Base-by-base conservation (phyloP, 2,888 invertebrate species). In the Andrena trimmerana region DNA sequence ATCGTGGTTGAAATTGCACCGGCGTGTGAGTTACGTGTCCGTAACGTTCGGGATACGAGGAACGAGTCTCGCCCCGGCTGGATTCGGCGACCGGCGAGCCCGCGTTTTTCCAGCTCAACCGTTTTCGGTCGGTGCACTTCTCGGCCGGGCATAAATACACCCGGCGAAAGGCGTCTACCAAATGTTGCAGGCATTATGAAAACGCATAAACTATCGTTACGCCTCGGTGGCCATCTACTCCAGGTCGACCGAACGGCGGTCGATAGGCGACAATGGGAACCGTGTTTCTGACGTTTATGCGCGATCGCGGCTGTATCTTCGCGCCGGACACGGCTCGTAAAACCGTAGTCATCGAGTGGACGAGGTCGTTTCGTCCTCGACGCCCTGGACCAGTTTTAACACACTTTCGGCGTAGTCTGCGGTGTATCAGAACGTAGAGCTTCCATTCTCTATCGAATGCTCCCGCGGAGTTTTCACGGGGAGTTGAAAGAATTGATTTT, bases 151-250 rank as follows among this genome's bases (percentile, higher is more conserved):
- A 76, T 86, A 86, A 87, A 86, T 80, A 87, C 73, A n/a, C 33
- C 42, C 5, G 27, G 70, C 24, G 80, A 52, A 73, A 81, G 76
- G 29, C 81, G 84, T 70, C 60, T 65, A 48, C 79, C 86, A 67
- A 86, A 80, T 85, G 85, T 87, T 82, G 85, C 87, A 65, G 72
- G 87, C 75, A 85, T 86, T 86, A 86, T 86, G 86, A 86, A 86
- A 87, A 82, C 70, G 67, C 82, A 80, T 86, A 86, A 86, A 86
- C 71, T 60, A 84, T 31, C 70, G 82, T 74, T 77, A 60, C 73
- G 72, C 63, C 6, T 52, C 62, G 65, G 70, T 66, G 33, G 57
- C 27, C 54, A 68, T 67, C 68, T 24, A 62, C 48, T 50, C 27
- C 6, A 31, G 36, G 57, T 70, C 73, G 59, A 52, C 27, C 3